Conservation (phyloP, 2,797 vertebrate species). For the Cichlasoma orientale region DNA sequence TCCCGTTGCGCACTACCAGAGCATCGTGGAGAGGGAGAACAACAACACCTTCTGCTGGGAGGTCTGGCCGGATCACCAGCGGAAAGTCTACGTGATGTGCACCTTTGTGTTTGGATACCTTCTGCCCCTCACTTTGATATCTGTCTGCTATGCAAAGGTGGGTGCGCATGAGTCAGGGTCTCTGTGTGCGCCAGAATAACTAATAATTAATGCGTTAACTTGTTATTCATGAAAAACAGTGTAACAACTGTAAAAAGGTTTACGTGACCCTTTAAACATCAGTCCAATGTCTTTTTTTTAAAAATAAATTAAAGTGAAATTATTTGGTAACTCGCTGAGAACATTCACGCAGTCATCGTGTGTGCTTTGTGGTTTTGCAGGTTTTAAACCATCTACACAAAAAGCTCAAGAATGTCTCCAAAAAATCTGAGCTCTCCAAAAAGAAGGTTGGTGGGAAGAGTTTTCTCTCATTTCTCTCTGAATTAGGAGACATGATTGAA, state of each 20-base stretch:
- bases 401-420: conserved; percentile 92
- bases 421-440: conserved; percentile 94
- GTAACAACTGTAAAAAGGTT: background rate
- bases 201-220: fast-evolving
- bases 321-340: background rate
- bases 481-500: background rate
- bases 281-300: background rate
- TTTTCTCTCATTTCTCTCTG: background rate
- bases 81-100: conserved; percentile 90
- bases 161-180: conserved; percentile 12
- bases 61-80: conserved; percentile 86
- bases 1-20: conserved; percentile 90
- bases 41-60: conserved; percentile 96
- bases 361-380: conserved; percentile 68
- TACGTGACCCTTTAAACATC: background rate
- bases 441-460: conserved; percentile 85
- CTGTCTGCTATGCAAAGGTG: conserved; percentile 96
- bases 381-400: conserved; percentile 95
- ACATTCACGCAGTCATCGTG: background rate
- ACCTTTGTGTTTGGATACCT: conserved; percentile 93
- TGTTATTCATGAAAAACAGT: background rate
- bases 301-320: background rate
- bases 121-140: conserved; percentile 89
- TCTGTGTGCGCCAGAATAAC: background rate
- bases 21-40: conserved; percentile 80